Evolutionary conservation across 2,113 vertebrate species (phyloP).

Genomic region (Epinephelus lanceolatus): DNA sequence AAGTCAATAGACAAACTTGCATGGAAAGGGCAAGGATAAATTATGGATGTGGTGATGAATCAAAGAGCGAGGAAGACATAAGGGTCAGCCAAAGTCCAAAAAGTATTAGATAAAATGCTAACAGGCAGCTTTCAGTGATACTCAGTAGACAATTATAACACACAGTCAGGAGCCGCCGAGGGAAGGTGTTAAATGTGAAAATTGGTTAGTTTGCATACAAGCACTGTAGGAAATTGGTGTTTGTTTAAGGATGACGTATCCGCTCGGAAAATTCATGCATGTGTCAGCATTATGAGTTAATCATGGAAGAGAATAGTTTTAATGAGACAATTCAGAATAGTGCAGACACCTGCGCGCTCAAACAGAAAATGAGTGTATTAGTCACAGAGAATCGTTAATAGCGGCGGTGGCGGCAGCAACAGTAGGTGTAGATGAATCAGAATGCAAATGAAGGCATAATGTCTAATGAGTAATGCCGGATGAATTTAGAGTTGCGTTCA

Average conservation of each 20-base stretch:
- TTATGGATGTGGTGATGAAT: slow-evolving; percentile 53
- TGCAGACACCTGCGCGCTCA: slow-evolving; percentile 60
- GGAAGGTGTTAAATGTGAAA: not conserved
- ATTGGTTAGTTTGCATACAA: slow-evolving; percentile 15
- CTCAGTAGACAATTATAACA: not conserved
- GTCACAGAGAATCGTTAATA: slow-evolving; percentile 50
- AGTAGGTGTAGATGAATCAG: slow-evolving; percentile 58
- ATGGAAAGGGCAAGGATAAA: slow-evolving; percentile 60
- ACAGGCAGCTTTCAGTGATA: slow-evolving; percentile 1
- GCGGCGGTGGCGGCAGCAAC: not conserved
- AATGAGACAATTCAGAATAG: slow-evolving; percentile 51
- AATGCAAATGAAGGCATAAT: slow-evolving; percentile 49
- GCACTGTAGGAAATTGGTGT: slow-evolving; percentile 1
- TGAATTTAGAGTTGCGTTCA: slow-evolving; percentile 35
- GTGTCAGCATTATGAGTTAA: slow-evolving; percentile 53
- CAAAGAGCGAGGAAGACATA: not conserved
- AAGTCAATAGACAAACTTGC: slow-evolving; percentile 58
- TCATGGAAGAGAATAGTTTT: slow-evolving; percentile 52
- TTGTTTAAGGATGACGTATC: slow-evolving; percentile 33
- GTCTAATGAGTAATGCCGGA: slow-evolving; percentile 35
- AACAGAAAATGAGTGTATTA: slow-evolving; percentile 62
- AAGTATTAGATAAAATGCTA: slow-evolving; percentile 21
- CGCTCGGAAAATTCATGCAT: slow-evolving; percentile 26
- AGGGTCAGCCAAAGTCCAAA: slow-evolving; percentile 61
- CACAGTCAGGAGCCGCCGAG: not conserved